These are phyloP conservation scores for Ganaspis sp. DNA, from an alignment of 1,140 invertebrate genomes.

Conservation along the genomic window DNA sequence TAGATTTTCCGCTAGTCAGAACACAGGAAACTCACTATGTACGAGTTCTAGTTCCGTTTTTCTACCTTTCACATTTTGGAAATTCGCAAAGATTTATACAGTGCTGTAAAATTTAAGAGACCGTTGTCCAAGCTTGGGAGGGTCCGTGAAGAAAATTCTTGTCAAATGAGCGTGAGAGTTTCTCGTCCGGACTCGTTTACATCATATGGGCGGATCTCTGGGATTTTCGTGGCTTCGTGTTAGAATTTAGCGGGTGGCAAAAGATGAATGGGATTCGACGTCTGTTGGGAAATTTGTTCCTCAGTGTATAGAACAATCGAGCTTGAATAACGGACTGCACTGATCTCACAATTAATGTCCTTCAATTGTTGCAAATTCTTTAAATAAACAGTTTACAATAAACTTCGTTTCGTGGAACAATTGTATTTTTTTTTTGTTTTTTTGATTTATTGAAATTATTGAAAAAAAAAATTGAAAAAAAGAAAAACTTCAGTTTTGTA, in stretches of 20 bases:
- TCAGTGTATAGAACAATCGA: constrained; percentile 6
- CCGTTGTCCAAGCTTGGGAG: not conserved
- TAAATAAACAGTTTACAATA: too few species aligned
- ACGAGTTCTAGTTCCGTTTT: not conserved
- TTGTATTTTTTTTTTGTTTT: not conserved
- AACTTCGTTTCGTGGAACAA: too few species aligned
- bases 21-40: not conserved
- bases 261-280: constrained; percentile 13
- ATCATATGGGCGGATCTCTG: constrained; percentile 10
- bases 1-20: not conserved
- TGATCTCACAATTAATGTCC: not conserved
- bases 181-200: constrained; percentile 11
- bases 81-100: constrained; percentile 2
- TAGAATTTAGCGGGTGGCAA: not conserved
- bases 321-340: not conserved
- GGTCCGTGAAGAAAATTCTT: constrained; percentile 1
- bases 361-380: not conserved
- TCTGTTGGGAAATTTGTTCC: constrained; percentile 17
- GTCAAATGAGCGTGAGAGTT: constrained; percentile 10
- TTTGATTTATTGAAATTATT: not conserved
- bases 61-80: not conserved
- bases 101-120: not conserved
- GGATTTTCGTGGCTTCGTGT: constrained; percentile 4
- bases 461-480: too few species aligned
- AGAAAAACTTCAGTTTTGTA: too few species aligned